phyloP scores from a whole-genome alignment of 2,113 vertebrate species.

The Alligator sinensis region DNA sequence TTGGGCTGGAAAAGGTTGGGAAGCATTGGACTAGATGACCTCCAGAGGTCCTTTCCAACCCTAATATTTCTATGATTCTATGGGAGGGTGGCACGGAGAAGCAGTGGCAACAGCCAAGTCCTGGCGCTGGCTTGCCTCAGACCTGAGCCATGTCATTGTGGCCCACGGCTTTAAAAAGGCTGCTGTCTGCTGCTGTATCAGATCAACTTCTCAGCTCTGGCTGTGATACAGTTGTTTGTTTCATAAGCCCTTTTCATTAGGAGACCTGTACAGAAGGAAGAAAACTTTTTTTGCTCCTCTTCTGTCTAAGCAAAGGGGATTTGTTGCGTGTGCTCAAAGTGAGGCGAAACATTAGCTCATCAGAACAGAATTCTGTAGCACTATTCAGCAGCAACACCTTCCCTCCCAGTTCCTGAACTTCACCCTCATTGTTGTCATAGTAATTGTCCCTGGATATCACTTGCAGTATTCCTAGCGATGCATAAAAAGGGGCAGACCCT shows the following conservation, averaged over 20 bases:
- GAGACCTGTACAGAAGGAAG: background rate
- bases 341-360: background rate
- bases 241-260: background rate
- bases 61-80: too few relatives aligned
- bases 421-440: background rate
- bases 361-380: background rate
- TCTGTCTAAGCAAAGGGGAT: background rate
- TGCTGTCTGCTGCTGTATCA: background rate
- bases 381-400: background rate
- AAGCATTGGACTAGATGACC: too few relatives aligned
- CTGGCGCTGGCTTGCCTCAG: too few relatives aligned
- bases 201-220: background rate
- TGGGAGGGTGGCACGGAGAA: too few relatives aligned
- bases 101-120: too few relatives aligned
- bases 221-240: background rate
- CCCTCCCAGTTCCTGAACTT: background rate
- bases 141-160: too few relatives aligned
- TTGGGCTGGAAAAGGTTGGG: too few relatives aligned
- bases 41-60: too few relatives aligned
- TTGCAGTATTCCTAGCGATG: background rate
- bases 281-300: background rate
- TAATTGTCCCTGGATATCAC: rapidly evolving
- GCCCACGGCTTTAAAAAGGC: too few relatives aligned
- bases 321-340: too few relatives aligned
- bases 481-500: background rate